A percentile compares a stretch with the other conserved stretches of the same genome.
phyloP scores from a whole-genome alignment of 2,113 vertebrate species.

The Grallaria varia region DNA sequence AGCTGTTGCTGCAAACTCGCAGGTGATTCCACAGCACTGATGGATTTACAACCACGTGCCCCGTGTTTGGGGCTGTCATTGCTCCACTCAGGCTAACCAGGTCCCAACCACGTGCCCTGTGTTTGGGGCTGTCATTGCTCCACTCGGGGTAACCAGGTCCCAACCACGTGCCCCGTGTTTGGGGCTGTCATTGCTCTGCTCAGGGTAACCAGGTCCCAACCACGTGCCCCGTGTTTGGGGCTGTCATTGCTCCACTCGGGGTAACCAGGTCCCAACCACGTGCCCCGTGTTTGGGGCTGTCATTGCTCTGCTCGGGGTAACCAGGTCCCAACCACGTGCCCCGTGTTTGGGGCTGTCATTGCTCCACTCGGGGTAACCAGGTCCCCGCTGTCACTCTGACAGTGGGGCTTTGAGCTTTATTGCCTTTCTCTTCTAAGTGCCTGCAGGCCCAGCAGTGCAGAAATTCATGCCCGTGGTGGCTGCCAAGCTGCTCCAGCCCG shows the following conservation, averaged over 20 bases:
- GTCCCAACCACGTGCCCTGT: too few relatives aligned
- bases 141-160: not conserved
- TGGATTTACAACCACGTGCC: not conserved
- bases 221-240: not conserved
- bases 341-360: not conserved
- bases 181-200: not conserved
- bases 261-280: too few relatives aligned
- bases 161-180: too few relatives aligned
- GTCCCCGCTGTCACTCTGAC: not conserved
- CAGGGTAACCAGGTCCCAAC: not conserved
- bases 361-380: not conserved
- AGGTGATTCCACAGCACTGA: not conserved
- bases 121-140: not conserved
- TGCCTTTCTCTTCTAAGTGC: not conserved
- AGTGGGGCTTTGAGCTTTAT: not conserved
- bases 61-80: not conserved
- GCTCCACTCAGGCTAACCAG: not conserved
- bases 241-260: not conserved
- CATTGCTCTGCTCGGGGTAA: not conserved
- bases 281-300: not conserved
- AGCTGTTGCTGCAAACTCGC: not conserved
- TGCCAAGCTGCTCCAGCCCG: not conserved
- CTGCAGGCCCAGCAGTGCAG: not conserved
- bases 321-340: too few relatives aligned
- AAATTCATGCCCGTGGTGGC: not conserved